Percentiles rank a stretch among this genome's conserved stretches.
phyloP scores from a whole-genome alignment of 2,888 invertebrate genomes.

The Noctua fimbriata region DNA sequence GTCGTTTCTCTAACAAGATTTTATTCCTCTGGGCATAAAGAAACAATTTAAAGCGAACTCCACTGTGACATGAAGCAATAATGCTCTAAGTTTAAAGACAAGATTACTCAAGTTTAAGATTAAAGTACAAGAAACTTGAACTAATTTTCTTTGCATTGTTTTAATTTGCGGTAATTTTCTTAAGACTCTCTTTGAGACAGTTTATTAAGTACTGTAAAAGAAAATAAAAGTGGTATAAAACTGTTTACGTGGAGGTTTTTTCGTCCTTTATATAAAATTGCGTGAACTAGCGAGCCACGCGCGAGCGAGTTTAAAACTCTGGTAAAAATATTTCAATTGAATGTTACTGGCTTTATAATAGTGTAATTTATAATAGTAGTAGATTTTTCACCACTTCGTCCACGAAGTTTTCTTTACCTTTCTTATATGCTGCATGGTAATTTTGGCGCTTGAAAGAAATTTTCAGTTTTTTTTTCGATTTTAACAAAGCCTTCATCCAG shows the following conservation, averaged over 20 bases:
- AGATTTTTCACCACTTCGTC: background rate
- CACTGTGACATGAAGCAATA: conserved; percentile 23
- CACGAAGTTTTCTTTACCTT: background rate
- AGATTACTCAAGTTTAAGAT: conserved; percentile 28
- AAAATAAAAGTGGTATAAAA: background rate
- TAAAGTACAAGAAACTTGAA: conserved; percentile 28
- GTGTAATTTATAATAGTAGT: background rate
- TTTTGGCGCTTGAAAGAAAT: background rate
- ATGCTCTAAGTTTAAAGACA: conserved; percentile 31
- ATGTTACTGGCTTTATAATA: background rate
- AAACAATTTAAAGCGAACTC: conserved; percentile 32
- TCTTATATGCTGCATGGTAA: background rate
- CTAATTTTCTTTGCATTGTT: conserved; percentile 37
- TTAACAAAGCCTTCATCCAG: background rate
- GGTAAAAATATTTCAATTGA: background rate
- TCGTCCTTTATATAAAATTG: background rate
- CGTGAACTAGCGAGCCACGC: background rate
- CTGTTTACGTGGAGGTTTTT: background rate
- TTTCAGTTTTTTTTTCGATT: background rate
- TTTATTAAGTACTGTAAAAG: conserved; percentile 26
- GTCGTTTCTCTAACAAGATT: conserved; percentile 16
- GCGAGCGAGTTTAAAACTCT: background rate
- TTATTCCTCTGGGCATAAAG: conserved; percentile 6
- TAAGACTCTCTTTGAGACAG: conserved; percentile 26
- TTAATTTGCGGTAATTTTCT: conserved; percentile 39